Conservation (phyloP, 2,113 vertebrate species). For the Anhinga rufa region DNA sequence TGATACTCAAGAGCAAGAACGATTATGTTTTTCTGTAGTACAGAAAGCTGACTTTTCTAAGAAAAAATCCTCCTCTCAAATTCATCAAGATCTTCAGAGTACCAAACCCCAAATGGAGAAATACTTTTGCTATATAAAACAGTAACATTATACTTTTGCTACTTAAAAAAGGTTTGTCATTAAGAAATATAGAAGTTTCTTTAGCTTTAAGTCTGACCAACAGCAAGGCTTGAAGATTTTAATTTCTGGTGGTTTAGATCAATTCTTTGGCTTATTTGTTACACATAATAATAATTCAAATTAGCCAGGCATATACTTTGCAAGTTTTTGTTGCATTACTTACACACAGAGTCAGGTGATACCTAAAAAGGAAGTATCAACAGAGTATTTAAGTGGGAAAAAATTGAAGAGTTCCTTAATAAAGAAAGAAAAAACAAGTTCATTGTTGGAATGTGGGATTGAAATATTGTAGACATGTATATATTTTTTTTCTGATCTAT, state of each 20-base stretch:
- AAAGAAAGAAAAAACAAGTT: not conserved
- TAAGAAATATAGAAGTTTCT: not conserved
- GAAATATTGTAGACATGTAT: not conserved
- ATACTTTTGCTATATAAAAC: not conserved
- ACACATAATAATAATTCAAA: not conserved
- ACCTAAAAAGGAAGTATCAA: not conserved
- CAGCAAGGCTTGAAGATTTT: not conserved
- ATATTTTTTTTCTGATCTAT: not conserved
- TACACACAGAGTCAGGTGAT: not conserved
- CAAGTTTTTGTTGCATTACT: not conserved
- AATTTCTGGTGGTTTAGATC: not conserved
- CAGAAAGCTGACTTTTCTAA: not conserved
- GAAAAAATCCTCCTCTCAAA: not conserved
- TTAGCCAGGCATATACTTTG: not conserved
- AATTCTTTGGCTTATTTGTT: not conserved
- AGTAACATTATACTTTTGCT: not conserved
- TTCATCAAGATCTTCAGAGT: not conserved
- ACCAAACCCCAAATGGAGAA: not conserved
- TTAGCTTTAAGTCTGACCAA: not conserved
- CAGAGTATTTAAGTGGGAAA: not conserved
- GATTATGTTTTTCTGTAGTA: not conserved
- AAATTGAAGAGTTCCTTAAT: not conserved
- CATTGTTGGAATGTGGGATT: not conserved
- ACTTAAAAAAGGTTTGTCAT: not conserved
- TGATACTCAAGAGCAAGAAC: not conserved